Percentiles rank a stretch among this genome's conserved stretches.
These are phyloP conservation scores for Drosophila setifemur DNA, from an alignment of 1,140 invertebrate species.

Conservation along the genomic window DNA sequence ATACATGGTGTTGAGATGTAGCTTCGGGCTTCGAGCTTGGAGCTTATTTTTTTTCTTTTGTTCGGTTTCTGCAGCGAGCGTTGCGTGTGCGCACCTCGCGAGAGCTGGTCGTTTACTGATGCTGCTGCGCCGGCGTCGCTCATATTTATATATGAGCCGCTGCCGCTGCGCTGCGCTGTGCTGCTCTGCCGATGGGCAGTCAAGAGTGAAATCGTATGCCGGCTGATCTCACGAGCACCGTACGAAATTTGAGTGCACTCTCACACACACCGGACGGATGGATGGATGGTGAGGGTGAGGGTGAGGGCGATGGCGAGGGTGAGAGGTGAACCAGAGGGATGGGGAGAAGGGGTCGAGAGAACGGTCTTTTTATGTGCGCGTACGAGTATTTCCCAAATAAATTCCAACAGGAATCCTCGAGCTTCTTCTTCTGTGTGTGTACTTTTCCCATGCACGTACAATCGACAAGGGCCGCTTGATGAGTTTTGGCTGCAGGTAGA, in stretches of 20 bases:
- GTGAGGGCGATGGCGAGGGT: constrained; percentile 12
- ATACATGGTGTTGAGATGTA: constrained; percentile 63
- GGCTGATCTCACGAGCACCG: constrained; percentile 77
- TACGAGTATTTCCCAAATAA: constrained; percentile 80
- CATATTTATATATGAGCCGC: constrained; percentile 79
- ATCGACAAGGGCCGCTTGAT: constrained; percentile 80
- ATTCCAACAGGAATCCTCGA: constrained; percentile 79
- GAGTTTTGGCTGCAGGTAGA: constrained; percentile 78
- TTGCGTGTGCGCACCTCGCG: constrained; percentile 79
- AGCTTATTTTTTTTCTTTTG: constrained; percentile 30
- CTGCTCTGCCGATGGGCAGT: constrained; percentile 72
- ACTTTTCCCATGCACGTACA: constrained; percentile 80
- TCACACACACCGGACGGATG: constrained; percentile 55
- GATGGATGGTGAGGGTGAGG: constrained; percentile 23
- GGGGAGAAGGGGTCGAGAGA: neutral
- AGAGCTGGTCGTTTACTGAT: constrained; percentile 81
- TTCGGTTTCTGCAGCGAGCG: constrained; percentile 36
- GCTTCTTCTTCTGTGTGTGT: constrained; percentile 62
- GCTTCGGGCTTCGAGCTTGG: constrained; percentile 9
- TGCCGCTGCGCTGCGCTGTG: constrained; percentile 66
- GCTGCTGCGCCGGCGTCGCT: constrained; percentile 74
- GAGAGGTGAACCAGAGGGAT: constrained; percentile 3
- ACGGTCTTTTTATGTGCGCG: constrained; percentile 57
- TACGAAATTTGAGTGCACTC: constrained; percentile 80
- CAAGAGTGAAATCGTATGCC: constrained; percentile 78